A percentile compares a stretch with the other conserved stretches of the same genome.
phyloP scores from a whole-genome alignment of 2,888 invertebrate species.

The Drosophila niveifrons region DNA sequence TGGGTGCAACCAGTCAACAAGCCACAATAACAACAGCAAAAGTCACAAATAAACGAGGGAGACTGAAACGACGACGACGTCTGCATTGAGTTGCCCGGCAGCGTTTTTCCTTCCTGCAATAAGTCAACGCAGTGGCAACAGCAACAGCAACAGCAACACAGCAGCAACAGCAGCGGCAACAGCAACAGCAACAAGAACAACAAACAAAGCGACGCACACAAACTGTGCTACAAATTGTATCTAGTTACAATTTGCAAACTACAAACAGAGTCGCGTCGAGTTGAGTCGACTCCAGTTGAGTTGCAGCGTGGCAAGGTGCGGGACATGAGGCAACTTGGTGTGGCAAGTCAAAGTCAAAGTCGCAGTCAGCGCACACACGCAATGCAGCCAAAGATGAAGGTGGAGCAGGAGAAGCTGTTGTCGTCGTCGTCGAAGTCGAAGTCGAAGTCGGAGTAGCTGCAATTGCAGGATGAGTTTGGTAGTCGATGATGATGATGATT shows the following conservation, averaged over 20 bases:
- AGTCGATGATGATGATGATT: constrained; percentile 49
- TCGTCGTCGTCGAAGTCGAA: neutral
- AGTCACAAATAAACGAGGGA: constrained; percentile 61
- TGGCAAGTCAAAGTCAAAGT: constrained; percentile 58
- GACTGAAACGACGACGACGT: constrained; percentile 55
- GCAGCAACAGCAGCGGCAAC: constrained; percentile 18
- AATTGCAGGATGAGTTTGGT: constrained; percentile 33
- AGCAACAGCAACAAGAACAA: constrained; percentile 32
- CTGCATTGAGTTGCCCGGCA: constrained; percentile 77
- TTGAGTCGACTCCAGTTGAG: constrained; percentile 16
- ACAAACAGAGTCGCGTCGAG: constrained; percentile 67
- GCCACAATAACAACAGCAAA: constrained; percentile 40
- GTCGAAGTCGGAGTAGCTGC: neutral
- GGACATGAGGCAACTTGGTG: constrained; percentile 2
- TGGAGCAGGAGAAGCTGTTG: neutral
- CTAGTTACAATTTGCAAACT: constrained; percentile 81
- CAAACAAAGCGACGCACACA: constrained; percentile 77
- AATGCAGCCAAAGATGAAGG: constrained; percentile 18
- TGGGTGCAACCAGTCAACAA: constrained; percentile 70
- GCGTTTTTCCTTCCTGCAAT: constrained; percentile 80
- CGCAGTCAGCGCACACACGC: constrained; percentile 49
- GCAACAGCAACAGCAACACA: constrained; percentile 41
- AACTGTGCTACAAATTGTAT: constrained; percentile 77
- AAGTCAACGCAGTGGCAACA: constrained; percentile 65
- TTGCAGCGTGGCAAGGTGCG: constrained; percentile 11